Conservation (phyloP, 2,797 vertebrate genomes). For the Sebastes baramenuke region DNA sequence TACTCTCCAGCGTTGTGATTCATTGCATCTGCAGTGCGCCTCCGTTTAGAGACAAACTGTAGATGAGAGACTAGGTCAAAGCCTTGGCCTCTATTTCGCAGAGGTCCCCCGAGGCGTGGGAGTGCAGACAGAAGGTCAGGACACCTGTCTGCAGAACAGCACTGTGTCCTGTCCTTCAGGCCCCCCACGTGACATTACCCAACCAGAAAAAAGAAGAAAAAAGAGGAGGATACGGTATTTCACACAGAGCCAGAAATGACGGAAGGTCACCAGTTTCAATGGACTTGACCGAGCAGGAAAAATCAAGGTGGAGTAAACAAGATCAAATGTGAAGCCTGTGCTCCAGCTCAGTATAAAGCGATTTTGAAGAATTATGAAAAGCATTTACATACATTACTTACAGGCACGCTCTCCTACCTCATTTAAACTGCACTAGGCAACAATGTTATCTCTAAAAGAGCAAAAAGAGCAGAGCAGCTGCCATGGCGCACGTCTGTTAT, state of each 20-base stretch:
- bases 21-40: constrained; percentile 54
- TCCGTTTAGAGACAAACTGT: constrained; percentile 66
- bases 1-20: constrained; percentile 42
- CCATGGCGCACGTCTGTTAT: constrained; percentile 14
- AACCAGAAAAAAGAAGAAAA: constrained; percentile 1
- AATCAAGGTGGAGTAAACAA: neutral
- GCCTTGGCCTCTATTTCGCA: constrained; percentile 74
- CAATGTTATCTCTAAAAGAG: constrained; percentile 22
- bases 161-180: constrained; percentile 70
- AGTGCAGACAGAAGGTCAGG: constrained; percentile 74
- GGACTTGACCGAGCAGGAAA: neutral
- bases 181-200: constrained; percentile 39
- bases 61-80: constrained; percentile 72
- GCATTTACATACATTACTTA: neutral
- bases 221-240: constrained; percentile 6
- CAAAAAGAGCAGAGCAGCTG: constrained; percentile 35
- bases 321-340: neutral
- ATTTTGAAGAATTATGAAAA: neutral
- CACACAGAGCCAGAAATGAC: constrained; percentile 15
- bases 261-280: constrained; percentile 38
- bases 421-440: neutral
- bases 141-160: constrained; percentile 72
- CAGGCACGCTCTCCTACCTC: neutral
- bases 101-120: constrained; percentile 65
- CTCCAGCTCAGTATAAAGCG: neutral